Conservation (phyloP, 2,113 vertebrate genomes). For the Hemiprocne comata region DNA sequence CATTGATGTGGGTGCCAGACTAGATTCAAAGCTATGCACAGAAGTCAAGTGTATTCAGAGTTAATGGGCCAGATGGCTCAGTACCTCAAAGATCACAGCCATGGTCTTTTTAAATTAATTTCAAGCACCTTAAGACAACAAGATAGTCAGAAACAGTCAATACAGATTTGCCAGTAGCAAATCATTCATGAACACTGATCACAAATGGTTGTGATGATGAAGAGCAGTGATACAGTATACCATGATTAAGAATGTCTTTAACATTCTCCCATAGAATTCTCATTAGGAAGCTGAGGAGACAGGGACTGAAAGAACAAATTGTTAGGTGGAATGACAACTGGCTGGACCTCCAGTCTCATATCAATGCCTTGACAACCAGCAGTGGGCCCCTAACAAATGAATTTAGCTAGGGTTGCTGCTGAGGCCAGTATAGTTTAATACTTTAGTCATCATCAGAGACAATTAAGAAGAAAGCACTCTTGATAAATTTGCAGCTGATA, state of each 20-base stretch:
- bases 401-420: neutral
- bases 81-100: neutral
- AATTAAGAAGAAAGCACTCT: neutral
- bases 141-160: neutral
- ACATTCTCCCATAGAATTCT: neutral
- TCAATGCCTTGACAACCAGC: neutral
- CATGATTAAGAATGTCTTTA: neutral
- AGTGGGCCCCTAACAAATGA: neutral
- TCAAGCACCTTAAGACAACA: neutral
- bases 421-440: neutral
- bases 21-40: neutral
- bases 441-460: neutral
- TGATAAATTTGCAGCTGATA: neutral
- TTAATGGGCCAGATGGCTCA: neutral
- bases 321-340: neutral
- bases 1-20: neutral
- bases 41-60: neutral
- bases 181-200: neutral
- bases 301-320: neutral
- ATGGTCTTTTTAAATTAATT: neutral
- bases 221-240: neutral
- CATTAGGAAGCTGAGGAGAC: neutral
- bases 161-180: neutral
- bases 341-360: neutral
- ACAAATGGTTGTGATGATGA: neutral